phyloP scores from a whole-genome alignment of 2,888 invertebrate genomes.

The Drosophila rellima region DNA sequence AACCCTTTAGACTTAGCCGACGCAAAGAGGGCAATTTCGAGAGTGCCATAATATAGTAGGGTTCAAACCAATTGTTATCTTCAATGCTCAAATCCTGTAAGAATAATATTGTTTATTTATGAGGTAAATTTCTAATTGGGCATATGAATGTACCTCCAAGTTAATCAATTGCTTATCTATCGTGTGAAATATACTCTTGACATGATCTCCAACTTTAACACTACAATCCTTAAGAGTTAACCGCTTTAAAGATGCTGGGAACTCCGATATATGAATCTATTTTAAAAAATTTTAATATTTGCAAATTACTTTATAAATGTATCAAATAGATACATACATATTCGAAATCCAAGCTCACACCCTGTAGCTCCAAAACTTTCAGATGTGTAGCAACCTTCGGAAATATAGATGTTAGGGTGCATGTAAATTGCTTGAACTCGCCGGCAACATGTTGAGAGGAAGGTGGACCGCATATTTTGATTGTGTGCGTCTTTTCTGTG shows the following conservation, averaged over 20 bases:
- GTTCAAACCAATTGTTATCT: conserved; percentile 91
- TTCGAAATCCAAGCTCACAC: conserved; percentile 84
- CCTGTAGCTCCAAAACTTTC: conserved; percentile 78
- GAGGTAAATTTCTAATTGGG: not conserved
- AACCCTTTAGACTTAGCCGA: conserved; percentile 89
- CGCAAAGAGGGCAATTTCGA: conserved; percentile 89
- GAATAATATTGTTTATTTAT: conserved; percentile 18
- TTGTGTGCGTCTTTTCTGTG: conserved; percentile 76
- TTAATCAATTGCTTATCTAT: conserved; percentile 81
- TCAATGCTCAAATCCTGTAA: conserved; percentile 90
- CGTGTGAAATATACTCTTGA: conserved; percentile 83
- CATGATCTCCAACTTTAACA: conserved; percentile 75
- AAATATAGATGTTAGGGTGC: conserved; percentile 75
- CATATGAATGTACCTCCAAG: conserved; percentile 70
- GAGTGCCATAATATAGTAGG: conserved; percentile 90
- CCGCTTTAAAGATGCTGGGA: conserved; percentile 88
- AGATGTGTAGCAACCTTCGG: conserved; percentile 75
- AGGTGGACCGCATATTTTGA: conserved; percentile 83
- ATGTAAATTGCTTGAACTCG: conserved; percentile 77
- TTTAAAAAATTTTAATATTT: not conserved
- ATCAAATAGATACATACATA: conserved; percentile 61
- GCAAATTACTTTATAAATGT: not conserved
- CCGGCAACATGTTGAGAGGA: conserved; percentile 75
- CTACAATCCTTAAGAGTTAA: conserved; percentile 86
- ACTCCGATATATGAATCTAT: conserved; percentile 88